phyloP scores from a whole-genome alignment of 1,140 invertebrate genomes.

The Trachymyrmex cornetzi region DNA sequence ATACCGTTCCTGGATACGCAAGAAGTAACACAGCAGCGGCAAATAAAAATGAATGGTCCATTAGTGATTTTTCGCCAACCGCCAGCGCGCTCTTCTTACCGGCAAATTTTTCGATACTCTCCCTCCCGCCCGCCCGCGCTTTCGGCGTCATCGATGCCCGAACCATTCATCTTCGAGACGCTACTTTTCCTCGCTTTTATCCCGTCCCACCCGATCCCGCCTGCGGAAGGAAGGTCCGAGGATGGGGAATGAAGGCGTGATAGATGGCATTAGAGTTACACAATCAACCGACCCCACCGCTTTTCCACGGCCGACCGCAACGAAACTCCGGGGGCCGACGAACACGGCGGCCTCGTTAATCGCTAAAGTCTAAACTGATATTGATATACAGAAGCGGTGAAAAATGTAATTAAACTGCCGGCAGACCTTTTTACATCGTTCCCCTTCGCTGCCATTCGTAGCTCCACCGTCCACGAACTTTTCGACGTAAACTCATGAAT shows the following conservation, averaged over 20 bases:
- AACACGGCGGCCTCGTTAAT: constrained; percentile 74
- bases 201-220: background rate
- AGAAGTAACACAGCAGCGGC: constrained; percentile 48
- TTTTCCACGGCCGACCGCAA: constrained; percentile 37
- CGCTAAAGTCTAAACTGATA: constrained; percentile 80
- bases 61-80: constrained; percentile 67
- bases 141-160: constrained; percentile 75
- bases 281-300: constrained; percentile 75
- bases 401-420: constrained; percentile 76
- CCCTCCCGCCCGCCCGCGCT: constrained; percentile 2
- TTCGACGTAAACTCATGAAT: constrained; percentile 66
- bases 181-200: constrained; percentile 67
- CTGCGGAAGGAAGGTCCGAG: constrained; percentile 64
- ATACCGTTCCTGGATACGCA: constrained; percentile 32
- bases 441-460: background rate
- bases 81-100: constrained; percentile 63
- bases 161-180: constrained; percentile 81
- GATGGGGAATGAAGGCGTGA: constrained; percentile 81
- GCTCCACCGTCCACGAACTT: constrained; percentile 52
- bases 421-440: constrained; percentile 14
- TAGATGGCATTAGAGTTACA: constrained; percentile 82
- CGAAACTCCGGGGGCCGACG: constrained; percentile 59
- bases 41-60: constrained; percentile 78
- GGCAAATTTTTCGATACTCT: constrained; percentile 71
- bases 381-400: constrained; percentile 70